Percentiles rank a stretch among this genome's conserved stretches.
phyloP scores from a whole-genome alignment of 2,113 vertebrate genomes.

The Perca schrenkii region DNA sequence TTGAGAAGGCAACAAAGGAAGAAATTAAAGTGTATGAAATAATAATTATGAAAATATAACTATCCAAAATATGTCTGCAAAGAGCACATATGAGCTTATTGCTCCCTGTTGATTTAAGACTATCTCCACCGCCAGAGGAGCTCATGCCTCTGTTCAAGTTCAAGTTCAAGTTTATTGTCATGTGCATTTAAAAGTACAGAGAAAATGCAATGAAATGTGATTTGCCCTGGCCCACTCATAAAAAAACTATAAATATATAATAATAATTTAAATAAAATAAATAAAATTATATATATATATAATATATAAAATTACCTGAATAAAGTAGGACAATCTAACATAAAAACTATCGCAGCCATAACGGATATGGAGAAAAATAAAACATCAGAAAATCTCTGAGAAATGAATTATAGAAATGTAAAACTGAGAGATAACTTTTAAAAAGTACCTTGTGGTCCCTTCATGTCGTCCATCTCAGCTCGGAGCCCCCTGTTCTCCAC shows the following conservation, averaged over 20 bases:
- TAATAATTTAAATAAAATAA: too few species aligned
- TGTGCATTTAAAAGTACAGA: too few species aligned
- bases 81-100: background rate
- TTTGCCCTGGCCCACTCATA: too few species aligned
- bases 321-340: too few species aligned
- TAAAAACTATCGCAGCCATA: too few species aligned
- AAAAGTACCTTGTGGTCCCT: constrained; percentile 79
- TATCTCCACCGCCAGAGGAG: background rate
- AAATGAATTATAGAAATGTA: background rate
- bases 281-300: too few species aligned
- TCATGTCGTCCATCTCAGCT: constrained; percentile 97
- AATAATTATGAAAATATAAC: background rate
- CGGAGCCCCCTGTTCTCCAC: constrained; percentile 96
- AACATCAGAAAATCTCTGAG: background rate
- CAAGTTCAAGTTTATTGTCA: too few species aligned
- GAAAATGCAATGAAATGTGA: too few species aligned
- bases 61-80: background rate
- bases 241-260: too few species aligned
- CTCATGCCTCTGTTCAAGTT: background rate
- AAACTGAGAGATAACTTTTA: background rate
- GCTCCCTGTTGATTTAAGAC: background rate
- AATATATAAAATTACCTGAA: too few species aligned
- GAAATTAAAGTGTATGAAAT: background rate
- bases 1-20: background rate
- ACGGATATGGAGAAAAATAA: too few species aligned